phyloP scores from a whole-genome alignment of 2,888 invertebrate genomes.

The Tridacna crocea region DNA sequence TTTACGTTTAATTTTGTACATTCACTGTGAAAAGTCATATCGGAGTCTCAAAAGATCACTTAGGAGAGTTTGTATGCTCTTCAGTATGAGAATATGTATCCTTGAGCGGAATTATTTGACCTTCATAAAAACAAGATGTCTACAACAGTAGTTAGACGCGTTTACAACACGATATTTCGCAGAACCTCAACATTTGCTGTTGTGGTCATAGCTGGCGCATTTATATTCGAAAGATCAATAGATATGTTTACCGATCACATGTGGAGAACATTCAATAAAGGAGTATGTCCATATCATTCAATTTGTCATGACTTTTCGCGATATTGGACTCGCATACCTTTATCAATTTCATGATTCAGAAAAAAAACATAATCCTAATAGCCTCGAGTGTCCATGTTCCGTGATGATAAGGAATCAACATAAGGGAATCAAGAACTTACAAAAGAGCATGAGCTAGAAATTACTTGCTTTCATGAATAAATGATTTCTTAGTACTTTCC shows the following conservation, averaged over 20 bases:
- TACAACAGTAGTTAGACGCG: not conserved
- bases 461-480: too few species aligned
- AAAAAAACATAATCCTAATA: not conserved
- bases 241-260: conserved; percentile 14
- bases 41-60: too few species aligned
- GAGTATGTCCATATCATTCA: not conserved
- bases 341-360: too few species aligned
- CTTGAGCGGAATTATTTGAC: conserved; percentile 1
- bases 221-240: conserved; percentile 15
- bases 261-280: conserved; percentile 14
- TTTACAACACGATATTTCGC: conserved; percentile 9
- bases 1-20: too few species aligned
- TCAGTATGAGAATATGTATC: too few species aligned
- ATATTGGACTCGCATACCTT: not conserved
- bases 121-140: not conserved
- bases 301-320: conserved; percentile 14
- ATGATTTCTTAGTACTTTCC: too few species aligned
- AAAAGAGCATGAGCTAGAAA: too few species aligned
- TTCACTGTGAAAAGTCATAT: too few species aligned
- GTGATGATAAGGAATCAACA: not conserved
- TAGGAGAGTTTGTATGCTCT: too few species aligned
- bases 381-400: not conserved
- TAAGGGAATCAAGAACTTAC: not conserved
- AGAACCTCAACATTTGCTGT: conserved; percentile 17
- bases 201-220: conserved; percentile 13